Percentiles rank a stretch among this genome's conserved stretches.
These are phyloP conservation scores for Drosophila bunnanda DNA, from an alignment of 2,888 invertebrate genomes.

Conservation along the genomic window DNA sequence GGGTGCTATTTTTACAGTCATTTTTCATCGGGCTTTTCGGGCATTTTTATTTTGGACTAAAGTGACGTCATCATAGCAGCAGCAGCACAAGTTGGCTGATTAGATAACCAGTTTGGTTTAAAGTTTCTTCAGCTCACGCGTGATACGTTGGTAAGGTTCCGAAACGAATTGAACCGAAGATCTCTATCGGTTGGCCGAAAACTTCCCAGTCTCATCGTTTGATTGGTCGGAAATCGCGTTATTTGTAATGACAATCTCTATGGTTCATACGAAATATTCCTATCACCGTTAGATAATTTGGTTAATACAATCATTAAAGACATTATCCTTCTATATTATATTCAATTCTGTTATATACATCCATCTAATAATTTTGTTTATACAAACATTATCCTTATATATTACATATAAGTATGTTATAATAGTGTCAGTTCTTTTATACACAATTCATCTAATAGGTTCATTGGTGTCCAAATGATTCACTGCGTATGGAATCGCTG, in stretches of 20 bases:
- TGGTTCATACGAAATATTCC: not conserved
- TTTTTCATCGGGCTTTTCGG: constrained; percentile 39
- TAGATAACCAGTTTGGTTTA: constrained; percentile 38
- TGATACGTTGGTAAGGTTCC: constrained; percentile 4
- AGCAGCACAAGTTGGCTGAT: constrained; percentile 25
- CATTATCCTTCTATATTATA: not conserved
- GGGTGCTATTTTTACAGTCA: constrained; percentile 51
- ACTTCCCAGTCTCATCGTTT: not conserved
- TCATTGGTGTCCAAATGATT: constrained; percentile 39
- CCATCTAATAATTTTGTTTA: not conserved
- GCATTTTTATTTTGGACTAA: constrained; percentile 36
- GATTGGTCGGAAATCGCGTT: constrained; percentile 15
- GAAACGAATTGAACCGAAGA: constrained; percentile 8
- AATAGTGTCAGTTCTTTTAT: no score
- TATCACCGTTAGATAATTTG: not conserved
- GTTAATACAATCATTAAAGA: no score
- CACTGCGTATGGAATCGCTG: constrained; percentile 31
- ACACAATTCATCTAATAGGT: not conserved
- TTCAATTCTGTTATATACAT: not conserved
- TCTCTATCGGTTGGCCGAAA: constrained; percentile 6
- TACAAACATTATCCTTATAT: not conserved
- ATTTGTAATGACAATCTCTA: not conserved
- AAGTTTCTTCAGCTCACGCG: constrained; percentile 7
- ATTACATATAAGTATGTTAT: not conserved
- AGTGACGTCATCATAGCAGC: constrained; percentile 26